These are phyloP conservation scores for Reticulitermes lucifugus DNA, from an alignment of 2,888 invertebrate genomes.

Conservation along the genomic window DNA sequence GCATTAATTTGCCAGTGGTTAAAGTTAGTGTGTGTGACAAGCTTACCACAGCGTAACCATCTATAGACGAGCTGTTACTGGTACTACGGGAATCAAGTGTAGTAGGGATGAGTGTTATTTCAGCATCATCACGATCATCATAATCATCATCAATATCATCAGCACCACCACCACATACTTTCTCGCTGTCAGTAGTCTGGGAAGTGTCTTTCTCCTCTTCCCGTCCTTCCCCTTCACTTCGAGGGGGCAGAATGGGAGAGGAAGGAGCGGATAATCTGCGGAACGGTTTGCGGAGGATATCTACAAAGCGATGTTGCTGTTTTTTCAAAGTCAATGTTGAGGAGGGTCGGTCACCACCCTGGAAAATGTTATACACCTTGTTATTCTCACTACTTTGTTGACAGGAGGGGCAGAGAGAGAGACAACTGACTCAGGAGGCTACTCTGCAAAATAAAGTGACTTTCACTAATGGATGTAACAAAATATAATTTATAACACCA, in stretches of 20 bases:
- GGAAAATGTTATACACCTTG: constrained; percentile 45
- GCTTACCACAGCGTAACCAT: constrained; percentile 43
- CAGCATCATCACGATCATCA: constrained; percentile 37
- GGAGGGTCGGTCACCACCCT: constrained; percentile 49
- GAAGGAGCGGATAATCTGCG: constrained; percentile 76
- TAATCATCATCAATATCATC: constrained; percentile 25
- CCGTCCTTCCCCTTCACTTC: constrained; percentile 42
- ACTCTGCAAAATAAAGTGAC: too few relatives aligned
- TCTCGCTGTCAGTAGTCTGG: constrained; percentile 40
- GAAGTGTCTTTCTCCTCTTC: constrained; percentile 30
- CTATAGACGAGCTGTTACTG: constrained; percentile 43
- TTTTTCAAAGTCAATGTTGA: constrained; percentile 67
- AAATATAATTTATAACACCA: too few relatives aligned
- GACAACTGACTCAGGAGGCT: not conserved
- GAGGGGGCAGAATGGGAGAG: constrained; percentile 65
- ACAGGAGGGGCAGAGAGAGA: not conserved
- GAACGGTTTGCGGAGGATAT: constrained; percentile 75
- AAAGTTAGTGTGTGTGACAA: constrained; percentile 1
- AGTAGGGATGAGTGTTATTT: constrained; percentile 39
- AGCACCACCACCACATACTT: constrained; percentile 47
- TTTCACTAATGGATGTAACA: too few relatives aligned
- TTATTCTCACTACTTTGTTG: not conserved
- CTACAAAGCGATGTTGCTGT: constrained; percentile 71
- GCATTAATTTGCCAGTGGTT: not conserved
- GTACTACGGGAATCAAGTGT: constrained; percentile 8